Percentiles rank a stretch among this genome's conserved stretches.
Evolutionary conservation across 2,888 invertebrate genomes (phyloP).

Genomic region (Ethmia dodecea): DNA sequence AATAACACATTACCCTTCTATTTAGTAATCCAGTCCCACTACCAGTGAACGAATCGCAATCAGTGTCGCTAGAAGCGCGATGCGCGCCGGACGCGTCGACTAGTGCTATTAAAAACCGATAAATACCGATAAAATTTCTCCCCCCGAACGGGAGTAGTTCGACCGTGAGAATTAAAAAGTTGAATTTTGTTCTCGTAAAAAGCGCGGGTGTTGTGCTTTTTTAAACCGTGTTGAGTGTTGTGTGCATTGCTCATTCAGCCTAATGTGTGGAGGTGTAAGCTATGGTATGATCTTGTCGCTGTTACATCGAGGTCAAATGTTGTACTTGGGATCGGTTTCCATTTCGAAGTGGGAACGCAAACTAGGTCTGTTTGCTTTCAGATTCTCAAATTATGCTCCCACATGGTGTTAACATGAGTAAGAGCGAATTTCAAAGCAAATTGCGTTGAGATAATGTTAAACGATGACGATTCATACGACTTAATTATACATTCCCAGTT

Average conservation of each 20-base stretch:
- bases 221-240: no score
- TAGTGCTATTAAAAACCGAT: conserved; percentile 4
- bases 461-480: no score
- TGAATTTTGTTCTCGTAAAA: no score
- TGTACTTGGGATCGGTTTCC: background rate
- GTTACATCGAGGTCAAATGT: conserved; percentile 2
- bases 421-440: no score
- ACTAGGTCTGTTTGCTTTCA: no score
- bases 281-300: conserved; percentile 7
- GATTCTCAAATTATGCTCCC: no score
- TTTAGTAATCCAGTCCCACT: background rate
- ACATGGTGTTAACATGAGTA: no score
- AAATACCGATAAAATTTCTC: conserved; percentile 6
- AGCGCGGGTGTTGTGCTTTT: no score
- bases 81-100: conserved; percentile 25
- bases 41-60: conserved; percentile 8
- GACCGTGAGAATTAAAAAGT: no score
- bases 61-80: conserved; percentile 31
- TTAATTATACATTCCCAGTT: no score
- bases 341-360: background rate
- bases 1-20: conserved; percentile 7
- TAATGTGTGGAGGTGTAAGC: conserved; percentile 8
- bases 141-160: conserved; percentile 2
- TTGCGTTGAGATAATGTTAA: no score
- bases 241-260: background rate